Percentiles rank a stretch among this genome's conserved stretches.
Conservation (phyloP, 2,888 invertebrate genomes). For the Malthinus flaveolus region DNA sequence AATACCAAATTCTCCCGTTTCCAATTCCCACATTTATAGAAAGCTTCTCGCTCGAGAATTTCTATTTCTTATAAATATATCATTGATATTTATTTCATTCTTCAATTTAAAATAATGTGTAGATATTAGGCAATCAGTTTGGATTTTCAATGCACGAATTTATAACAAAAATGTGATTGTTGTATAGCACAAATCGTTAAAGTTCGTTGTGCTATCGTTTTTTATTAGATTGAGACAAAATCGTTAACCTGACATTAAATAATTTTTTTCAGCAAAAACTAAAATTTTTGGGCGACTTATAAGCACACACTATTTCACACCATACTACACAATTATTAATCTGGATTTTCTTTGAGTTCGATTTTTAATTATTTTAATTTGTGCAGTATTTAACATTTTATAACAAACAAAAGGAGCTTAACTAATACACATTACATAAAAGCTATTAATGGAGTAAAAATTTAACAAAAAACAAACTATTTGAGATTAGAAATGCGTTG, state of each 20-base stretch:
- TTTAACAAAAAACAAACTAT: conserved; percentile 14
- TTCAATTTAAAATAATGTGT: too few species aligned
- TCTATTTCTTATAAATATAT: too few species aligned
- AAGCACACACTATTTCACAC: conserved; percentile 9
- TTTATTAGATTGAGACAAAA: too few species aligned
- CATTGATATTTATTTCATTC: too few species aligned
- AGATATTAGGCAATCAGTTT: too few species aligned
- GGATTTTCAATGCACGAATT: too few species aligned
- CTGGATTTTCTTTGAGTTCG: conserved; percentile 24
- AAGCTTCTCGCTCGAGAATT: too few species aligned
- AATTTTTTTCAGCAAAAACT: neutral
- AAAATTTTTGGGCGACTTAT: neutral
- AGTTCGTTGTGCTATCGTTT: too few species aligned
- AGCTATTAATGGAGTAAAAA: conserved; percentile 17
- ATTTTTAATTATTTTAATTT: conserved; percentile 31
- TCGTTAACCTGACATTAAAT: too few species aligned
- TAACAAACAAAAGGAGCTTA: conserved; percentile 15
- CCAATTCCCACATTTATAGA: too few species aligned
- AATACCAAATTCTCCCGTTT: too few species aligned
- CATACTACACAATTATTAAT: conserved; percentile 15
- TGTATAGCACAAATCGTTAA: neutral
- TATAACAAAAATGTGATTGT: neutral
- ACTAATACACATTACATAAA: conserved; percentile 6
- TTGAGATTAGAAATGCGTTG: conserved; percentile 43
- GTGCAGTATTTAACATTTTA: conserved; percentile 28